Evolutionary conservation across 2,797 vertebrate genomes (phyloP).

Genomic region (Telmatherina bonti): DNA sequence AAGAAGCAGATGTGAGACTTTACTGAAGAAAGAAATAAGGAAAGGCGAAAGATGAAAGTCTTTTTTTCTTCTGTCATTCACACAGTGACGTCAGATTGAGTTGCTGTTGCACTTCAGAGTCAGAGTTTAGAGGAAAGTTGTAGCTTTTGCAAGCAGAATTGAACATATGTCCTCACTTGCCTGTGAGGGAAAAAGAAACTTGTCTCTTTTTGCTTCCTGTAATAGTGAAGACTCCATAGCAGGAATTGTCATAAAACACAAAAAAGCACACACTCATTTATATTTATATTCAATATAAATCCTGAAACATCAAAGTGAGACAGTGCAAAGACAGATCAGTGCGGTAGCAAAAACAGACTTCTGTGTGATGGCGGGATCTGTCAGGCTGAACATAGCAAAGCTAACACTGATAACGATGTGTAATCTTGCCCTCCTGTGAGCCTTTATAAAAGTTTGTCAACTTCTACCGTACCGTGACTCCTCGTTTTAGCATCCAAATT

Average conservation of each 20-base stretch:
- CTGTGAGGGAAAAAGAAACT: neutral
- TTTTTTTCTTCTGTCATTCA: slow-evolving; percentile 30
- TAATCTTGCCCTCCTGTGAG: slow-evolving; percentile 30
- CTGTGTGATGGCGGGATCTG: slow-evolving; percentile 29
- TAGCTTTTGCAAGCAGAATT: slow-evolving; percentile 33
- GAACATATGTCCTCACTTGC: slow-evolving; percentile 3
- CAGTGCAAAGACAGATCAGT: slow-evolving; percentile 22
- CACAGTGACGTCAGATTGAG: slow-evolving; percentile 15
- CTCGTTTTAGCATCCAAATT: slow-evolving; percentile 24
- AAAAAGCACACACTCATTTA: neutral
- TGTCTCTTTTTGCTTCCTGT: slow-evolving; percentile 1
- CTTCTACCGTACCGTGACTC: slow-evolving; percentile 46
- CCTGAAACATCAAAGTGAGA: slow-evolving; percentile 9
- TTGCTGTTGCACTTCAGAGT: slow-evolving; percentile 26
- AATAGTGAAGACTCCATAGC: slow-evolving; percentile 3
- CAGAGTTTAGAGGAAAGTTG: slow-evolving; percentile 22
- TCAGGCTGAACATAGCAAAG: slow-evolving; percentile 32
- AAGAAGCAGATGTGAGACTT: slow-evolving; percentile 11
- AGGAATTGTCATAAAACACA: slow-evolving; percentile 8
- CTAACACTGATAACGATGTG: slow-evolving; percentile 34
- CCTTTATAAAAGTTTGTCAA: slow-evolving; percentile 37
- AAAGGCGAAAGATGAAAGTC: neutral
- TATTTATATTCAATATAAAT: slow-evolving; percentile 19
- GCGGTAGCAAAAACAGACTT: slow-evolving; percentile 32
- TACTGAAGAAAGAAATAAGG: slow-evolving; percentile 8